These are phyloP conservation scores for Mythimna ferrago DNA, from an alignment of 2,888 invertebrate species.

Conservation along the genomic window DNA sequence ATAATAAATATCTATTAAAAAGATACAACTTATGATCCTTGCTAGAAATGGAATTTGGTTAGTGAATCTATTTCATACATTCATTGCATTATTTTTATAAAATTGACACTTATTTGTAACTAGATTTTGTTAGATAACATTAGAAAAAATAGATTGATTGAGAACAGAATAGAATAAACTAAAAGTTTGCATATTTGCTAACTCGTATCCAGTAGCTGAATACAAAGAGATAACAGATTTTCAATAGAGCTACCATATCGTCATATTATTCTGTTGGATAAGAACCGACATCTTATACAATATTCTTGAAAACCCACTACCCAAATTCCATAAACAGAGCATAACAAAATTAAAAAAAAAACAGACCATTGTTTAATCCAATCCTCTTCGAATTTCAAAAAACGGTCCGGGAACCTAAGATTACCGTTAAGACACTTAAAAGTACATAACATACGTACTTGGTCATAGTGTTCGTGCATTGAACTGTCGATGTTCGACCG, in stretches of 20 bases:
- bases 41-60: conserved; percentile 40
- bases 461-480: conserved; percentile 65
- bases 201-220: conserved; percentile 2
- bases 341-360: conserved; percentile 41
- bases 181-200: conserved; percentile 15
- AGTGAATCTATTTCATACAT: conserved; percentile 28
- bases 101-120: conserved; percentile 34
- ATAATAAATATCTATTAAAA: conserved; percentile 64
- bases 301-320: conserved; percentile 20
- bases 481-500: conserved; percentile 48
- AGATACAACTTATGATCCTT: conserved; percentile 56
- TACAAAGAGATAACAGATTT: background rate
- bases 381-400: conserved; percentile 50
- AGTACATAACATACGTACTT: conserved; percentile 63
- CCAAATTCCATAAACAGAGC: conserved; percentile 34
- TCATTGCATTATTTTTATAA: conserved; percentile 32
- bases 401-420: conserved; percentile 57
- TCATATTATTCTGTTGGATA: background rate
- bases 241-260: background rate
- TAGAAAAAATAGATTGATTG: background rate
- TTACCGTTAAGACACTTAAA: conserved; percentile 68
- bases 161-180: too few relatives aligned
- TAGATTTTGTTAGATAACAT: conserved; percentile 22
- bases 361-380: conserved; percentile 46
- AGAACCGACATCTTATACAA: background rate